phyloP scores from a whole-genome alignment of 2,797 vertebrate species.

The Denticeps clupeoides region DNA sequence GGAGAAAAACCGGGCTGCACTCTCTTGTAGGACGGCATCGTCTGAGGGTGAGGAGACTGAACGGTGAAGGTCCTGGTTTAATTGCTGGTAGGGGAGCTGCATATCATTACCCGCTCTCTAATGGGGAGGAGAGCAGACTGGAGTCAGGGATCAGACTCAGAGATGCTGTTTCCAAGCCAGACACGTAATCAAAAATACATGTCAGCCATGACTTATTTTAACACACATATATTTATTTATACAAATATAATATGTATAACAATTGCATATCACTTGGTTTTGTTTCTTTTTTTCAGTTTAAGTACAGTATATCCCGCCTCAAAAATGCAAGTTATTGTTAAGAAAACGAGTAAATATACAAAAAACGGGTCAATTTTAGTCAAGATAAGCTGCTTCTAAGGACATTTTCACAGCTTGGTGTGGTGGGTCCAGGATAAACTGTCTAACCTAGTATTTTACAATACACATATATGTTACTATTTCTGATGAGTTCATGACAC shows the following conservation, averaged over 20 bases:
- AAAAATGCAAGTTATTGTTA: slow-evolving; percentile 57
- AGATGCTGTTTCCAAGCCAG: background rate
- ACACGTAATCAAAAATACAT: background rate
- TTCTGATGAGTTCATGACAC: slow-evolving; percentile 9
- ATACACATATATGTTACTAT: slow-evolving; percentile 14
- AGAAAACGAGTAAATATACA: slow-evolving; percentile 54
- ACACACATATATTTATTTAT: slow-evolving; percentile 71
- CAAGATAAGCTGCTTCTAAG: slow-evolving; percentile 22
- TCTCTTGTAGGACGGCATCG: too few species aligned
- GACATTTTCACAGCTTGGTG: slow-evolving; percentile 7
- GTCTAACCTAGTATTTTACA: slow-evolving; percentile 20
- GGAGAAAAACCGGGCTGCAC: slow-evolving; percentile 15
- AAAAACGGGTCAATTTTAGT: slow-evolving; percentile 39
- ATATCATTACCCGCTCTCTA: too few species aligned
- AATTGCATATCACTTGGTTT: slow-evolving; percentile 69
- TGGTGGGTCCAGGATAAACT: slow-evolving; percentile 11
- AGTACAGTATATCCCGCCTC: slow-evolving; percentile 44
- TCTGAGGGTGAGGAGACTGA: too few species aligned
- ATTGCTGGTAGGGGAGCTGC: too few species aligned
- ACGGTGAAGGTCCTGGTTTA: too few species aligned
- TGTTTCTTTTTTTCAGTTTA: slow-evolving; percentile 28
- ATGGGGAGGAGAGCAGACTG: too few species aligned
- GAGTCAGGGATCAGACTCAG: too few species aligned
- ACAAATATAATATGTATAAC: slow-evolving; percentile 78
- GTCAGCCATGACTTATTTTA: slow-evolving; percentile 43